Conservation (phyloP, 2,888 invertebrate genomes). For the Nymphalis polychloros region DNA sequence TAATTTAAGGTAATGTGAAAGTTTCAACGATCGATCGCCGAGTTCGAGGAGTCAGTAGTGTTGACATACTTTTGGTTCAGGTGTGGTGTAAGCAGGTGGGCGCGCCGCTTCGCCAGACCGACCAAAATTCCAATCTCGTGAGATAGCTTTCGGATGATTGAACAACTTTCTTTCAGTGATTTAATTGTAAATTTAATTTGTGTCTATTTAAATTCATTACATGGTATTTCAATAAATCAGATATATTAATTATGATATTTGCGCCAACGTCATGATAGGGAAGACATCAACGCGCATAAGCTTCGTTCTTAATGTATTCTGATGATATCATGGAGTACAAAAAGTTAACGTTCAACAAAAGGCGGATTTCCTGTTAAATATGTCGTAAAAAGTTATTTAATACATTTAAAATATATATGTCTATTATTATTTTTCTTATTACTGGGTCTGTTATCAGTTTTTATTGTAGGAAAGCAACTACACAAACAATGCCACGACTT, state of each 20-base stretch:
- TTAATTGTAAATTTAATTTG: conserved; percentile 39
- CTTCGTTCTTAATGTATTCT: conserved; percentile 40
- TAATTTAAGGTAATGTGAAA: conserved; percentile 80
- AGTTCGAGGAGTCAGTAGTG: conserved; percentile 71
- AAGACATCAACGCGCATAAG: conserved; percentile 76
- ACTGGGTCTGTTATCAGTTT: conserved; percentile 30
- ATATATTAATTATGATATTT: conserved; percentile 28
- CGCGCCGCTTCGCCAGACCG: conserved; percentile 62
- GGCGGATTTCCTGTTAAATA: conserved; percentile 29
- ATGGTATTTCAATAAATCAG: neutral
- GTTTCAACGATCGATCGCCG: conserved; percentile 73
- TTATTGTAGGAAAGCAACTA: conserved; percentile 28
- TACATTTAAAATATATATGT: conserved; percentile 1
- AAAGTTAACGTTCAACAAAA: conserved; percentile 33
- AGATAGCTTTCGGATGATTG: conserved; percentile 68
- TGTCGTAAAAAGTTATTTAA: neutral
- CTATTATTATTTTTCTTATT: conserved; percentile 4
- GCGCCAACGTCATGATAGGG: conserved; percentile 48
- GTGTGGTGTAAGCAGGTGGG: conserved; percentile 77
- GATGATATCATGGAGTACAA: conserved; percentile 35
- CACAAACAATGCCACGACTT: conserved; percentile 46
- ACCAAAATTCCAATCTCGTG: conserved; percentile 77
- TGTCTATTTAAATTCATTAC: neutral
- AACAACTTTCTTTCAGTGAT: conserved; percentile 72
- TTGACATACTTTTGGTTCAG: conserved; percentile 80